A percentile compares a stretch with the other conserved stretches of the same genome.
Evolutionary conservation across 2,888 invertebrate genomes (phyloP).

Genomic region (Papilio gigon): DNA sequence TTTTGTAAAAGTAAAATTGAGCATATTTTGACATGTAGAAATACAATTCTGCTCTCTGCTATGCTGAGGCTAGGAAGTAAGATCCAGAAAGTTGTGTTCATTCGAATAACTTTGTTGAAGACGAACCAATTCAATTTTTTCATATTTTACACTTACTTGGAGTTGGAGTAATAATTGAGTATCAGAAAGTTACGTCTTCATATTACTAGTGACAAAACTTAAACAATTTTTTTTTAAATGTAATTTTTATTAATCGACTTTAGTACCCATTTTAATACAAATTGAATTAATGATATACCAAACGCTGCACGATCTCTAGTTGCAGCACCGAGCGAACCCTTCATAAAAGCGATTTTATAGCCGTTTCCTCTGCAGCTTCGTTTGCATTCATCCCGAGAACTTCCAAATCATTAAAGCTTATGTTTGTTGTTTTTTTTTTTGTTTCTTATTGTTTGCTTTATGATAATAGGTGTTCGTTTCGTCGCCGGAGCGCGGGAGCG

Average conservation of each 20-base stretch:
- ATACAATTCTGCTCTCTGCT: too few species aligned
- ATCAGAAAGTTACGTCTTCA: background rate
- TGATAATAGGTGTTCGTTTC: conserved; percentile 81
- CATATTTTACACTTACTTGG: background rate
- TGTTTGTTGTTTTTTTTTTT: conserved; percentile 78
- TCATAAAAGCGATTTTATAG: conserved; percentile 77
- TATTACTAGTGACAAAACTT: background rate
- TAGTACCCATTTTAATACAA: background rate
- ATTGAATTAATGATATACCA: conserved; percentile 19
- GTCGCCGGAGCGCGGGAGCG: conserved; percentile 68
- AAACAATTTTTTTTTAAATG: background rate
- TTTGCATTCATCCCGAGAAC: conserved; percentile 77
- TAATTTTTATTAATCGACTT: background rate
- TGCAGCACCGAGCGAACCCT: conserved; percentile 59
- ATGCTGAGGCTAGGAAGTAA: background rate
- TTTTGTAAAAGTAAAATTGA: background rate
- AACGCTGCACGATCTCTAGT: background rate
- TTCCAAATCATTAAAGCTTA: conserved; percentile 77
- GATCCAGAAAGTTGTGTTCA: background rate
- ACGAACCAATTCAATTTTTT: background rate
- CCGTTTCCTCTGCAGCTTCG: conserved; percentile 73
- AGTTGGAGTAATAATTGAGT: too few species aligned
- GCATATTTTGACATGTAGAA: too few species aligned
- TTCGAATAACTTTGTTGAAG: background rate
- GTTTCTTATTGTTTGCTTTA: conserved; percentile 78